Conservation (phyloP, 2,888 invertebrate genomes). For the Miltochrista miniata region DNA sequence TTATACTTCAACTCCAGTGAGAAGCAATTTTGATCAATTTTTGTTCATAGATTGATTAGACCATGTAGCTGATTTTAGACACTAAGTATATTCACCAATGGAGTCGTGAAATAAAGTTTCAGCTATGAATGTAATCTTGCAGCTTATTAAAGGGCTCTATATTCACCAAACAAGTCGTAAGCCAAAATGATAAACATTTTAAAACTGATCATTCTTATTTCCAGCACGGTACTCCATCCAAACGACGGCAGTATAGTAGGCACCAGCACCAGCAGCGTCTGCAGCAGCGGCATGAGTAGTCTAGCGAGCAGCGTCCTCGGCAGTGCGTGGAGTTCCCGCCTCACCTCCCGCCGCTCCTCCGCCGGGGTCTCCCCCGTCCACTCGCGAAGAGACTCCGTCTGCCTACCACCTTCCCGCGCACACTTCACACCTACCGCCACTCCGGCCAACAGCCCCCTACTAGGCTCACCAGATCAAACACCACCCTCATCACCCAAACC, state of each 20-base stretch:
- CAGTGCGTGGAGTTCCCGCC: conserved; percentile 86
- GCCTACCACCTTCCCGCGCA: conserved; percentile 87
- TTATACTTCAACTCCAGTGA: too few species aligned
- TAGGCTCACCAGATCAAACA: conserved; percentile 82
- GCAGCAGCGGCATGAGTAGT: conserved; percentile 84
- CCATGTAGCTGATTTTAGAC: too few species aligned
- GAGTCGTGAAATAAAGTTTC: too few species aligned
- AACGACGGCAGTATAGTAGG: conserved; percentile 91
- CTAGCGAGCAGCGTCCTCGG: conserved; percentile 74
- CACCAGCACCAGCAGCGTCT: conserved; percentile 85
- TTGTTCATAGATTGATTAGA: too few species aligned
- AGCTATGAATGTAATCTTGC: too few species aligned
- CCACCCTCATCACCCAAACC: conserved; percentile 86
- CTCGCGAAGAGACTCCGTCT: conserved; percentile 91
- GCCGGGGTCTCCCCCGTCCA: conserved; percentile 80
- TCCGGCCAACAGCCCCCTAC: conserved; percentile 93
- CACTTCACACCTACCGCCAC: conserved; percentile 93
- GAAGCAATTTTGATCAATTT: too few species aligned
- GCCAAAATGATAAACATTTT: too few species aligned
- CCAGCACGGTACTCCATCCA: conserved; percentile 93
- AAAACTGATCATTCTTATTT: too few species aligned
- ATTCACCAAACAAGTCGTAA: too few species aligned
- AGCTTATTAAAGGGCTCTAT: too few species aligned
- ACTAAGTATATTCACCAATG: too few species aligned
- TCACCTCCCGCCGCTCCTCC: conserved; percentile 83